phyloP scores from a whole-genome alignment of 2,888 invertebrate genomes.

The Plebejus melissa region DNA sequence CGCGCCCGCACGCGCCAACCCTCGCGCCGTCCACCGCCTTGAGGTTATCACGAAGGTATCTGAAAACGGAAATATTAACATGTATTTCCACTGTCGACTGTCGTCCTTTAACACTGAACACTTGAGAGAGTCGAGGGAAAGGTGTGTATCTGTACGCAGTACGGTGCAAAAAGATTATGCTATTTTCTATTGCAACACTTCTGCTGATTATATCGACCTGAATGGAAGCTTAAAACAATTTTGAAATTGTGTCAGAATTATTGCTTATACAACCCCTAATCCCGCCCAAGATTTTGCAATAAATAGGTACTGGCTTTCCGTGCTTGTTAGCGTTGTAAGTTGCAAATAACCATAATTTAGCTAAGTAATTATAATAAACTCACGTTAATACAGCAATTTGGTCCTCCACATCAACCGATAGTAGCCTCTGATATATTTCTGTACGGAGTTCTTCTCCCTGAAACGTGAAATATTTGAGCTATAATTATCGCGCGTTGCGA shows the following conservation, averaged over 20 bases:
- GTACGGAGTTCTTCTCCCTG: conserved; percentile 87
- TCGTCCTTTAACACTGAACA: too few species aligned
- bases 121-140: too few species aligned
- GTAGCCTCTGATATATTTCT: conserved; percentile 85
- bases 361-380: conserved; percentile 46
- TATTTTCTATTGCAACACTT: too few species aligned
- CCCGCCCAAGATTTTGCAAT: not conserved
- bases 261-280: too few species aligned
- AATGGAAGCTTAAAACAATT: too few species aligned
- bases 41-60: conserved; percentile 88
- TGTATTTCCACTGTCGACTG: not conserved
- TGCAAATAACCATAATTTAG: too few species aligned
- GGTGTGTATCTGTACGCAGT: too few species aligned
- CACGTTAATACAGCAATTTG: conserved; percentile 84
- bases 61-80: conserved; percentile 41
- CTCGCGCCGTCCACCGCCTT: conserved; percentile 89
- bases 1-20: conserved; percentile 91
- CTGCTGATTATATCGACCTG: too few species aligned
- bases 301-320: not conserved
- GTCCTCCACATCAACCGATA: conserved; percentile 88
- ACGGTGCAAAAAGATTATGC: too few species aligned
- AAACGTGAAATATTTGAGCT: conserved; percentile 34
- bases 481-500: too few species aligned
- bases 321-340: too few species aligned
- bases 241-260: too few species aligned